Evolutionary conservation across 2,113 vertebrate genomes (phyloP), one percentile per base, ranked within the genome.

Genomic region (Macroglossus sobrinus): DNA sequence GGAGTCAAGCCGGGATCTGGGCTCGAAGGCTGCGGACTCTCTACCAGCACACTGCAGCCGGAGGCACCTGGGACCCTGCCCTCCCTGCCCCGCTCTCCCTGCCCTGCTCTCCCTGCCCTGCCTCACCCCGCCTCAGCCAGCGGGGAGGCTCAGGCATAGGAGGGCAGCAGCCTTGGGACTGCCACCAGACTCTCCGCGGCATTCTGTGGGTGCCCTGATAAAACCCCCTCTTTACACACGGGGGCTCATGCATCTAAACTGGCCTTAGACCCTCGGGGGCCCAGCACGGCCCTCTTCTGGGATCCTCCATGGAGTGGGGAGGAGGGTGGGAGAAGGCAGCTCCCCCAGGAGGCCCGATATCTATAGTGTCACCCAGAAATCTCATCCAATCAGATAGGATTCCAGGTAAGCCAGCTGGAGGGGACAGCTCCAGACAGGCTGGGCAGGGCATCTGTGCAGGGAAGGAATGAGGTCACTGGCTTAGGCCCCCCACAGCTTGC

Each of bases 161-260:
- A 81, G 30, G n/a, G 55, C 19, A 30, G 45, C 18, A n/a, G 9
- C 45, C 55, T 18, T 12, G 75, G 84, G 26, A 30, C 19, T 55
- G 45, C 57, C 7, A 7, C 40, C 3, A 55, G 12, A 26, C 28
- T 26, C 33, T 8, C 40, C 16, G 16, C 38, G 1, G 5, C 22
- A n/a, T n/a, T 24, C 7, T 69, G 12, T 30, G 6, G 11, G 15
- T 0, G 7, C 14, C 38, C 78, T 28, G 53, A 21, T 12, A 28
- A 16, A 40, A 2, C 1, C 7, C 9, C 35, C 4, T 8, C 40
- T 33, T 30, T 11, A 2, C 55, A 3, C 66, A n/a, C 15, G 43
- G 35, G 35, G 63, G 76, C 50, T 82, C 26, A 21, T 15, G 76
- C 33, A 26, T 6, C 63, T 21, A 43, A 55, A 43, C 28, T 6